Evolutionary conservation across 1,140 invertebrate species (phyloP), one percentile per base, ranked within the genome.

Genomic region (Calephelis virginiensis): DNA sequence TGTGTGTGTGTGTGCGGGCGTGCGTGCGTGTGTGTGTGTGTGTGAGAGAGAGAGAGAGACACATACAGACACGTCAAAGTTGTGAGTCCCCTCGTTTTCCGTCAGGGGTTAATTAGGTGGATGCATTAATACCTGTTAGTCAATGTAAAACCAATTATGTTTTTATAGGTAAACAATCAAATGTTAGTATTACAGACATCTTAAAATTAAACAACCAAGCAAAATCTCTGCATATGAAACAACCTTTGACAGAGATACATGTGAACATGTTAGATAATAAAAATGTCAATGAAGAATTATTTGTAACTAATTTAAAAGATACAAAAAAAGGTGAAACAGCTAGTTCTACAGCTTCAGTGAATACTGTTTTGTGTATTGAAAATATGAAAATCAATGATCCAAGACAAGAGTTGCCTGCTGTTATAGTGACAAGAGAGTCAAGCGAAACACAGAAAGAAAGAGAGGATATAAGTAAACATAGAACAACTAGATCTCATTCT

Each of bases 101-200:
- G 5, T 28, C 28, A 28, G 28, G 28, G 28, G 28, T 1, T 28
- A 28, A 28, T 28, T 28, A 28, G 28, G 2, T 28, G 28, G 28
- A 28, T 28, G 28, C 28, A 28, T 28, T 28, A 28, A 28, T 14
- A 14, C 5, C 6, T 14, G n/a, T 28, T 56, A 46, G 13, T 49
- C 43, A 43, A 8, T 9, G 8, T 43, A 40, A 43, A 65, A 11
- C 50, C 6, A 28, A 48, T 64, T 28, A n/a, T 17, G 53, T 38
- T 17, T 69, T 80, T 78, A 28, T 59, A 88, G 87, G 83, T 8
- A 86, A 83, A 67, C 81, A 88, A 66, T 90, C 87, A 14, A 83
- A 83, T 61, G 70, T 90, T 0, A 88, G 82, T 66, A 70, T 88
- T 8, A 76, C 84, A 12, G 85, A 83, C 49, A 86, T 86, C 63